Evolutionary conservation across 2,113 vertebrate genomes (phyloP), one percentile per base, ranked within the genome.

Genomic region (Sarotherodon lohbergeri): DNA sequence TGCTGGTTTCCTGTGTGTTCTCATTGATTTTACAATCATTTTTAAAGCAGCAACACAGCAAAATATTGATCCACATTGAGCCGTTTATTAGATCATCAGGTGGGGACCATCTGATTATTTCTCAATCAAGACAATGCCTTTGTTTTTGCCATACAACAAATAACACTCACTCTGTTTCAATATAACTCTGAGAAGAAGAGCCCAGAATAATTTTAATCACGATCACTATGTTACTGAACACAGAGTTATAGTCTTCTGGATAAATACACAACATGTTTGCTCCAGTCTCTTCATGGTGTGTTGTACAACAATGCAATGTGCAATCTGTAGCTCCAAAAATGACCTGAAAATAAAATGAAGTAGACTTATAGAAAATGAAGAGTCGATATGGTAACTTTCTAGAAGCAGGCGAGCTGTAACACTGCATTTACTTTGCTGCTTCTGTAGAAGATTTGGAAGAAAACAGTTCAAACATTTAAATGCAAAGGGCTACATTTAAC

Each of bases 371-470:
- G 14, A 34, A 63, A 34, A 10, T 34, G 29, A 34, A 61, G 29
- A 34, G 10, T 34, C 1, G 59, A 0, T 34, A 10, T 17, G 4
- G 9, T 36, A 34, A 36, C 1, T 3, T 19, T 63, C 9, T 9
- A n/a, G 14, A 50, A 19, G 16, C 48, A 17, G 48, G 16, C 16
- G 50, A 52, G 50, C n/a, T 39, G 17, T 11, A 66, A 66, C 17
- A 0, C 11, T 12, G 9, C 10, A n/a, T 39, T 7, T 66, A 39
- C 0, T 36, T 63, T n/a, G 17, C 19, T n/a, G 3, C 17, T n/a
- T 66, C 34, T n/a, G 17, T 36, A 12, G 32, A 66, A 66, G 34
- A n/a, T 66, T 39, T 6, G 6, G 19, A 3, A 61, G 61, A 36
- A 66, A 36, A 36, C 5, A 1, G 22, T 16, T 24, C 22, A 6